Evolutionary conservation across 2,797 vertebrate species (phyloP).

Genomic region (Enteromius thamalakanensis): DNA sequence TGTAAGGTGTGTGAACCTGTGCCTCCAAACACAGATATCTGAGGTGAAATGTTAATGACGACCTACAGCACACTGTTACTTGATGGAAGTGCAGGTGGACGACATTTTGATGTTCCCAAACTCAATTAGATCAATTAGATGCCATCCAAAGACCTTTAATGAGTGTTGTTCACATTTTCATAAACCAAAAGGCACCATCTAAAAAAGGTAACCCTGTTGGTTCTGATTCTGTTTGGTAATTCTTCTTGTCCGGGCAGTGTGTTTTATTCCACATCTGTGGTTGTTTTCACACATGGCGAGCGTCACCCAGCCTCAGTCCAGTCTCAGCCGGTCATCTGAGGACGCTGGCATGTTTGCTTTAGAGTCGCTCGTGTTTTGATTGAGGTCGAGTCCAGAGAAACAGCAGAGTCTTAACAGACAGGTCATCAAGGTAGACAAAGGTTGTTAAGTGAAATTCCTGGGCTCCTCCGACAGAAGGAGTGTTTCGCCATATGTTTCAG

Average conservation of each 20-base stretch:
- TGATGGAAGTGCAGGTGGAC: background rate
- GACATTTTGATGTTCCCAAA: background rate
- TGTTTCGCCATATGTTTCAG: constrained; percentile 61
- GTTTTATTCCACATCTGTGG: constrained; percentile 13
- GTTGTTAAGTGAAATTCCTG: constrained; percentile 59
- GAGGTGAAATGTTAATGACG: background rate
- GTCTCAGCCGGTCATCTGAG: constrained; percentile 33
- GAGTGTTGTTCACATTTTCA: background rate
- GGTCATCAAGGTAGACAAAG: constrained; percentile 47
- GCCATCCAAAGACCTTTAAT: background rate
- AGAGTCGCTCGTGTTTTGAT: constrained; percentile 32
- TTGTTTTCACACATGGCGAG: constrained; percentile 36
- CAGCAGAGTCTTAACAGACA: constrained; percentile 16
- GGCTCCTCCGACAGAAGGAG: constrained; percentile 59
- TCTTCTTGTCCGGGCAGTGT: background rate
- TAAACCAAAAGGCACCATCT: background rate
- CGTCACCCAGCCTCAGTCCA: constrained; percentile 2
- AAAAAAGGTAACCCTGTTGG: background rate
- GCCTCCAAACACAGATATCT: background rate
- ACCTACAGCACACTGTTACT: background rate
- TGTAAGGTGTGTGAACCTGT: background rate
- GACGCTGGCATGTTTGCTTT: constrained; percentile 48
- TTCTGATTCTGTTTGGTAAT: too few species aligned
- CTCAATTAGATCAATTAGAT: background rate
- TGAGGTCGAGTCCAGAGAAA: constrained; percentile 11